A percentile compares a stretch with the other conserved stretches of the same genome.
Evolutionary conservation across 2,113 vertebrate species (phyloP).

Genomic region (Zosterops borbonicus): DNA sequence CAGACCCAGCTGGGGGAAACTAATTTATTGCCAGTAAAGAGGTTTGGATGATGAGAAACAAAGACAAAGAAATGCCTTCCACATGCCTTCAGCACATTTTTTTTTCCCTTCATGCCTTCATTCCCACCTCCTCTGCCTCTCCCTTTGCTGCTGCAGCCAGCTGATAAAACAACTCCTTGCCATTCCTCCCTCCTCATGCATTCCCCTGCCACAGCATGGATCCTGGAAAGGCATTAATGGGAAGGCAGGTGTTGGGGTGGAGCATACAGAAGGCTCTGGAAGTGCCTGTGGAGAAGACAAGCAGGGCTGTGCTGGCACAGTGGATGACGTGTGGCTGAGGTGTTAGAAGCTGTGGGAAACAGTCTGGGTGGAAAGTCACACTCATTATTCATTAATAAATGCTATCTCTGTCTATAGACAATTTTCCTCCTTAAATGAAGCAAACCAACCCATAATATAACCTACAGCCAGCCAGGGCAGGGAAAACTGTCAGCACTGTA

Average conservation of each 20-base stretch:
- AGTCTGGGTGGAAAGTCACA: background rate
- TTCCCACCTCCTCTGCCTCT: background rate
- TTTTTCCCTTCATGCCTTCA: background rate
- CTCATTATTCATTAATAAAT: background rate
- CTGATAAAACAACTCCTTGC: background rate
- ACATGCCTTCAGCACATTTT: no score
- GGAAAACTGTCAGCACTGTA: background rate
- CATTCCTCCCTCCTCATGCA: background rate
- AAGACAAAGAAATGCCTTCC: background rate
- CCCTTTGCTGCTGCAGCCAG: background rate
- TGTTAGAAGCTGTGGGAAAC: background rate
- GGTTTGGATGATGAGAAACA: background rate
- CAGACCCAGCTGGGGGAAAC: background rate
- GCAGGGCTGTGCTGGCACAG: fast-evolving
- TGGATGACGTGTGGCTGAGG: background rate
- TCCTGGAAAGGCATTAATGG: background rate
- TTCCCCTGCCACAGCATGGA: fast-evolving
- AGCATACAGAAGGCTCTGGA: background rate
- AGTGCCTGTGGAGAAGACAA: background rate
- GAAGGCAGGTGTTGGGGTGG: background rate
- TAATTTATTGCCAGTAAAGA: background rate
- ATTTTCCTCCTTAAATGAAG: background rate
- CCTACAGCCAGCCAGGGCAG: background rate
- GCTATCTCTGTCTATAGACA: background rate
- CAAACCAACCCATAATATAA: background rate